Percentiles rank a stretch among this genome's conserved stretches.
Conservation (phyloP, 2,888 invertebrate genomes). For the Agrotis ipsilon region DNA sequence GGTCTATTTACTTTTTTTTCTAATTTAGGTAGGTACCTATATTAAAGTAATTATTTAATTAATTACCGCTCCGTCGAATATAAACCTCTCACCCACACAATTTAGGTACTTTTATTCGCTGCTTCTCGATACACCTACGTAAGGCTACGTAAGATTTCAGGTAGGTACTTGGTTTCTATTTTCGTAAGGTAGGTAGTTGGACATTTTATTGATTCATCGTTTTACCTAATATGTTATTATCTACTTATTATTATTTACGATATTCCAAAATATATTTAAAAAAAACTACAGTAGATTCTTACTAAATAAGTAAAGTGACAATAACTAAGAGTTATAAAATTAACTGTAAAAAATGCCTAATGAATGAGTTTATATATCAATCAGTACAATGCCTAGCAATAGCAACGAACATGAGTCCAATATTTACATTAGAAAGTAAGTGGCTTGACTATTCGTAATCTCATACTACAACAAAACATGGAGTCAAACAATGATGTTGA, state of each 20-base stretch:
- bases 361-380: slow-evolving; percentile 23
- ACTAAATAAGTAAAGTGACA: background rate
- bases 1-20: too few species aligned
- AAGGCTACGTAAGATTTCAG: slow-evolving; percentile 5
- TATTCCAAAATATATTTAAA: background rate
- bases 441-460: slow-evolving; percentile 41
- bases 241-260: background rate
- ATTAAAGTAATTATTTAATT: background rate
- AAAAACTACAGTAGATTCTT: background rate
- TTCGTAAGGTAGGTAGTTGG: background rate
- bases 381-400: slow-evolving; percentile 16
- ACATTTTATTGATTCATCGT: slow-evolving; percentile 12
- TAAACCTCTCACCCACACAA: background rate
- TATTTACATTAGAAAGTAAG: slow-evolving; percentile 59
- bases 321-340: background rate
- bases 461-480: slow-evolving; percentile 27
- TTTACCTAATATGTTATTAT: background rate
- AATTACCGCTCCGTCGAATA: slow-evolving; percentile 3
- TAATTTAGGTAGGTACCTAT: too few species aligned
- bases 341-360: slow-evolving; percentile 5
- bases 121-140: slow-evolving; percentile 4
- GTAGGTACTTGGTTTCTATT: background rate
- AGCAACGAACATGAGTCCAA: slow-evolving; percentile 33
- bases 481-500: slow-evolving; percentile 44
- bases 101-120: background rate